Conservation (phyloP, 1,140 invertebrate genomes). For the Piezodorus guildinii region DNA sequence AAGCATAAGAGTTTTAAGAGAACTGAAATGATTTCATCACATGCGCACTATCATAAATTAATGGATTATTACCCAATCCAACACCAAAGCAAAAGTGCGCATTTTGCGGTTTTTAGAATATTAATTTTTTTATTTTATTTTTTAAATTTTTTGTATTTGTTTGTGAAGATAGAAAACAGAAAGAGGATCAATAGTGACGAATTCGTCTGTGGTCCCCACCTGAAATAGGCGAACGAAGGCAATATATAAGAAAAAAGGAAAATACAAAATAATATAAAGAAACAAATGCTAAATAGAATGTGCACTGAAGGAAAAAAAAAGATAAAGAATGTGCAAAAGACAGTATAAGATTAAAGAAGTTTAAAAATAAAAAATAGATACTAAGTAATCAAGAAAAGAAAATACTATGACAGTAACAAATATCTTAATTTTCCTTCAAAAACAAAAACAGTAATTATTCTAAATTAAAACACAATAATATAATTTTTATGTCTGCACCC, state of each 20-base stretch:
- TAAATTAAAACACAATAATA: no score
- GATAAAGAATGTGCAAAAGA: conserved; percentile 7
- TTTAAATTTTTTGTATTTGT: conserved; percentile 1
- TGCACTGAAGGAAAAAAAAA: conserved; percentile 4
- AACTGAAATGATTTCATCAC: no score
- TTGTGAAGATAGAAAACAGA: conserved; percentile 22
- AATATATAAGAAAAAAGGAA: conserved; percentile 11
- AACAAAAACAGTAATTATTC: not conserved
- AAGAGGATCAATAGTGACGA: conserved; percentile 26
- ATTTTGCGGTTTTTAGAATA: no score
- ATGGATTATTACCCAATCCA: conserved; percentile 14
- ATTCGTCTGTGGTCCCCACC: conserved; percentile 28
- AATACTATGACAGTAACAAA: no score
- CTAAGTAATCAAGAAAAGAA: no score
- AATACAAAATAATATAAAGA: not conserved
- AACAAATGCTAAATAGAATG: not conserved
- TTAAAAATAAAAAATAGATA: not conserved
- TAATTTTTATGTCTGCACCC: no score
- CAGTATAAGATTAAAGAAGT: not conserved
- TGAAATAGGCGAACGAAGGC: conserved; percentile 23
- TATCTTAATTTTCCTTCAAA: not conserved
- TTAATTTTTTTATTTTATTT: not conserved
- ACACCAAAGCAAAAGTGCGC: conserved; percentile 9
- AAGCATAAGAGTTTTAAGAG: no score
- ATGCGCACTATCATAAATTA: not conserved